Percentiles rank a stretch among this genome's conserved stretches.
These are phyloP conservation scores for Parelbella ahira DNA, from an alignment of 2,888 invertebrate genomes.

Conservation along the genomic window DNA sequence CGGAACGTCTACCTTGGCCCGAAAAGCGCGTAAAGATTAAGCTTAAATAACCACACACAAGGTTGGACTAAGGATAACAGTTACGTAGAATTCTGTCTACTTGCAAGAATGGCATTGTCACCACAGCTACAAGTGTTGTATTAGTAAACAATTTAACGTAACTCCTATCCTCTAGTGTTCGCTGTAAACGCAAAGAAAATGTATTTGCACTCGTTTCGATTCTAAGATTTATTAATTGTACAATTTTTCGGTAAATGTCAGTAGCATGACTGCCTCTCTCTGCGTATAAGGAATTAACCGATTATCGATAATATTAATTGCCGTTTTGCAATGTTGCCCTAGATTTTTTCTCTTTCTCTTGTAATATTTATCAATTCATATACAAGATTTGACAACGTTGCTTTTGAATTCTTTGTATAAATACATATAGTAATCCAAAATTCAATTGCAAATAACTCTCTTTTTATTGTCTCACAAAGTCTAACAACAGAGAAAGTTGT, in stretches of 20 bases:
- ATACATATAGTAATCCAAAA: too few species aligned
- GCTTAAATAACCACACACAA: slow-evolving; percentile 28
- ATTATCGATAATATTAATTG: slow-evolving; percentile 24
- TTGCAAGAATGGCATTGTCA: too few species aligned
- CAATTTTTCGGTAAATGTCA: slow-evolving; percentile 23
- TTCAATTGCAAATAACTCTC: too few species aligned
- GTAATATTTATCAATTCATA: slow-evolving; percentile 1
- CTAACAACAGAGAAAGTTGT: too few species aligned
- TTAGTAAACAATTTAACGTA: too few species aligned
- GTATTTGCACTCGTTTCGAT: too few species aligned
- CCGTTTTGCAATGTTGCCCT: slow-evolving; percentile 28
- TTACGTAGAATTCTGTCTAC: not conserved
- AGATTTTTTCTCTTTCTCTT: slow-evolving; percentile 31
- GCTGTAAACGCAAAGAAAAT: too few species aligned
- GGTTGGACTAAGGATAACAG: slow-evolving; percentile 23
- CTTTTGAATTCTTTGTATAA: too few species aligned
- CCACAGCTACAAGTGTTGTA: too few species aligned
- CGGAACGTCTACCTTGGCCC: slow-evolving; percentile 33
- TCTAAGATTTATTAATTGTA: slow-evolving; percentile 4
- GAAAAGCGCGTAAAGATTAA: slow-evolving; percentile 29
- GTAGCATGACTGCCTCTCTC: slow-evolving; percentile 16
- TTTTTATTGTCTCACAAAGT: too few species aligned
- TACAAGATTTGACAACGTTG: too few species aligned
- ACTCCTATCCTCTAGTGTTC: too few species aligned
- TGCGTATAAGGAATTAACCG: slow-evolving; percentile 14